These are phyloP conservation scores for Drosophila setosimentum DNA, from an alignment of 2,888 invertebrate species.

Conservation along the genomic window DNA sequence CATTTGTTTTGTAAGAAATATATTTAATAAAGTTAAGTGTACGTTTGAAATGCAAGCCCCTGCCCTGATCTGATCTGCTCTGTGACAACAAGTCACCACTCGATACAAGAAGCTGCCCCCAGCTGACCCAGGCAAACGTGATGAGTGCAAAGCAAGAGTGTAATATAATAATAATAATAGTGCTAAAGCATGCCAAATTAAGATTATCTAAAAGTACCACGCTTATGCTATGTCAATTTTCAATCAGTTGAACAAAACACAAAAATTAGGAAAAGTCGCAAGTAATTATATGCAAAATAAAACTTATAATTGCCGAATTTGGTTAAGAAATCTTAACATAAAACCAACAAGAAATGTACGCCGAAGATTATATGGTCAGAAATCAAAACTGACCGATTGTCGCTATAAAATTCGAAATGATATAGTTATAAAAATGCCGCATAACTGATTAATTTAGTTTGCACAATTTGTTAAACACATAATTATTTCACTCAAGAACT, in stretches of 20 bases:
- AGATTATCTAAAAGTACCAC: slow-evolving; percentile 18
- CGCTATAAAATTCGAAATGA: not conserved
- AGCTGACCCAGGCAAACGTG: slow-evolving; percentile 3
- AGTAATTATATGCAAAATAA: not conserved
- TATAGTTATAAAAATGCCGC: not conserved
- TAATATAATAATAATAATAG: slow-evolving; percentile 16
- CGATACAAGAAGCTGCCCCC: slow-evolving; percentile 5
- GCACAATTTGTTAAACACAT: not conserved
- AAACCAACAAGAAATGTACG: not conserved
- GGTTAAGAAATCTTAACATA: not conserved
- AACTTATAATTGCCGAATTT: not conserved
- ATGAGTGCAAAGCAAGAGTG: slow-evolving; percentile 46
- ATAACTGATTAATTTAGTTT: not conserved
- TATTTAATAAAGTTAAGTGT: slow-evolving; percentile 53
- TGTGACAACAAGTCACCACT: slow-evolving; percentile 10
- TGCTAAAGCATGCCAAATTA: slow-evolving; percentile 44
- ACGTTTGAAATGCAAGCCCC: slow-evolving; percentile 17
- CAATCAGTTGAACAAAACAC: not conserved
- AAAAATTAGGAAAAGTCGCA: not conserved
- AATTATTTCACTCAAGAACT: too few species aligned
- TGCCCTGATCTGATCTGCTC: slow-evolving; percentile 14
- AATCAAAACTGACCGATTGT: not conserved
- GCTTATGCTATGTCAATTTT: slow-evolving; percentile 7
- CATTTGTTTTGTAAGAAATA: slow-evolving; percentile 35
- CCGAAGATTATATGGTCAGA: not conserved